Percentiles rank a stretch among this genome's conserved stretches.
phyloP scores from a whole-genome alignment of 2,888 invertebrate species.

The Phengaris arion region DNA sequence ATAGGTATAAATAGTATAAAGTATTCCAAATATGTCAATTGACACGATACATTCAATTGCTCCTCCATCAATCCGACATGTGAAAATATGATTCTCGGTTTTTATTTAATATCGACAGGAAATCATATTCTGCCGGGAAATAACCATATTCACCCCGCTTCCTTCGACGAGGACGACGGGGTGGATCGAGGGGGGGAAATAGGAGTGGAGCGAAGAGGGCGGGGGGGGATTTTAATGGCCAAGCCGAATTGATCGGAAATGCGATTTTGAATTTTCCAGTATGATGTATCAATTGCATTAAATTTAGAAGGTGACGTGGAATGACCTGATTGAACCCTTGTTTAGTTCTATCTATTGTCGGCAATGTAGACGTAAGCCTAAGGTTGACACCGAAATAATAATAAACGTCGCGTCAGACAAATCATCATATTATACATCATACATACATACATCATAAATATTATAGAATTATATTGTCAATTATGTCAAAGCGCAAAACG shows the following conservation, averaged over 20 bases:
- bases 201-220: background rate
- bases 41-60: constrained; percentile 3
- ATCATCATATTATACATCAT: no score
- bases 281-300: constrained; percentile 7
- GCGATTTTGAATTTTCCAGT: constrained; percentile 5
- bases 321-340: background rate
- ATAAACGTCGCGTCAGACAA: no score
- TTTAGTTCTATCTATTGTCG: no score
- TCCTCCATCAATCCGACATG: constrained; percentile 27
- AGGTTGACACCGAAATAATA: no score
- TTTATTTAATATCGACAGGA: constrained; percentile 36
- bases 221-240: background rate
- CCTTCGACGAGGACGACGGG: constrained; percentile 22
- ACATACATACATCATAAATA: no score
- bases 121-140: constrained; percentile 33
- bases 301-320: background rate
- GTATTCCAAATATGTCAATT: background rate
- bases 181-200: no score
- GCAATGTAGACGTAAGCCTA: no score
- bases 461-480: no score
- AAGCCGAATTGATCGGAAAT: constrained; percentile 3
- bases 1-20: no score
- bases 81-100: constrained; percentile 32
- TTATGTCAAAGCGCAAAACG: no score
- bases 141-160: constrained; percentile 34